Evolutionary conservation across 2,888 invertebrate genomes (phyloP).

Genomic region (Lepidocyrtinus sp.): DNA sequence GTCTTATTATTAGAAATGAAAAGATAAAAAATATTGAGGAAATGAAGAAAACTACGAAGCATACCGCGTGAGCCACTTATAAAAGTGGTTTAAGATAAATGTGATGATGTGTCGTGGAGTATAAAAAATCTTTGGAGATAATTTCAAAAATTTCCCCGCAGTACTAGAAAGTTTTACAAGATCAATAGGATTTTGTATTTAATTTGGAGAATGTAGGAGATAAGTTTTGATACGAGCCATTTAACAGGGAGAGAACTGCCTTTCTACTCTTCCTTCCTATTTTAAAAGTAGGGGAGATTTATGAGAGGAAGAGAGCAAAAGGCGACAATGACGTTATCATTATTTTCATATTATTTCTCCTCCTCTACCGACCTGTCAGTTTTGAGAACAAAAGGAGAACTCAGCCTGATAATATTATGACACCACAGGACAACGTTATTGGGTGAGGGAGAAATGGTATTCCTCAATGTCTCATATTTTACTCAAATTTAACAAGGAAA

Average conservation of each 20-base stretch:
- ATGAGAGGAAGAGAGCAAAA: conserved; percentile 39
- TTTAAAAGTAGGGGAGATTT: conserved; percentile 29
- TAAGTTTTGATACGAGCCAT: conserved; percentile 44
- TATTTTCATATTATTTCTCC: not conserved
- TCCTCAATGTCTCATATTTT: not conserved
- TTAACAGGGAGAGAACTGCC: conserved; percentile 33
- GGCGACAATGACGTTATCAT: conserved; percentile 52
- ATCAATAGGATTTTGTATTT: conserved; percentile 11
- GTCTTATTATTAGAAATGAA: conserved; percentile 8
- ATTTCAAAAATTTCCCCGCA: conserved; percentile 10
- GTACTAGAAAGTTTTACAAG: not conserved
- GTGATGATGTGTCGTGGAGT: not conserved
- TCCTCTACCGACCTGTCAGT: not conserved
- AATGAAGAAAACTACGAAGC: conserved; percentile 34
- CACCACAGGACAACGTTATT: conserved; percentile 13
- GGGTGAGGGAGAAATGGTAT: not conserved
- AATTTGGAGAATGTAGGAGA: too few relatives aligned
- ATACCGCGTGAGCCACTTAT: not conserved
- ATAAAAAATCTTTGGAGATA: not conserved
- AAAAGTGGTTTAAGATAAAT: not conserved
- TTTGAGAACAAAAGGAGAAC: not conserved
- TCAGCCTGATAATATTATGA: conserved; percentile 3
- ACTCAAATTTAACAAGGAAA: not conserved
- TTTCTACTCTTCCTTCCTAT: conserved; percentile 14
- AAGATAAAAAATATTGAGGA: conserved; percentile 44